A percentile compares a stretch with the other conserved stretches of the same genome.
These are phyloP conservation scores for Aethes cnicana DNA, from an alignment of 2,888 invertebrate genomes.

Conservation along the genomic window DNA sequence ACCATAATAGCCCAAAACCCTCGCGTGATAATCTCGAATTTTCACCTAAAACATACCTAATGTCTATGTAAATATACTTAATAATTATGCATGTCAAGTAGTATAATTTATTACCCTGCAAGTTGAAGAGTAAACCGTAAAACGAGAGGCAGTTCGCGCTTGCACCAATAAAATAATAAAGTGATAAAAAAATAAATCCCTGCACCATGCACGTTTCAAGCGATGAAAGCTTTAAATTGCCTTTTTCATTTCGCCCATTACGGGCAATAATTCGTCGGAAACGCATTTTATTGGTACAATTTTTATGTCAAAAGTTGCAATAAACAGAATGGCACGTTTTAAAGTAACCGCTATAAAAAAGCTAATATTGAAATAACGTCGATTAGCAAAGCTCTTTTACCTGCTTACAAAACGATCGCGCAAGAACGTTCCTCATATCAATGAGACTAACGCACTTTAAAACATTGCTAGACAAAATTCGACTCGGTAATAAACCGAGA, in stretches of 20 bases:
- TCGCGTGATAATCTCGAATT: too few species aligned
- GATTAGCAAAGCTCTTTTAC: neutral
- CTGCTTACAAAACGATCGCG: neutral
- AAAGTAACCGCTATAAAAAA: neutral
- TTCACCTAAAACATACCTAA: neutral
- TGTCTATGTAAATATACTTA: slow-evolving; percentile 3
- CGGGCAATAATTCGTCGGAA: slow-evolving; percentile 52
- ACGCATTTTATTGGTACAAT: slow-evolving; percentile 43
- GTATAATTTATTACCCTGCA: slow-evolving; percentile 62
- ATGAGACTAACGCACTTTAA: neutral
- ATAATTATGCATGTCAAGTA: slow-evolving; percentile 42
- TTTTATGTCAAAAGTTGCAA: slow-evolving; percentile 1
- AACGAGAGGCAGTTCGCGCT: slow-evolving; percentile 65
- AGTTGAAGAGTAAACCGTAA: slow-evolving; percentile 71
- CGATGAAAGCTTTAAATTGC: slow-evolving; percentile 58
- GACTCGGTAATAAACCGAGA: slow-evolving; percentile 43
- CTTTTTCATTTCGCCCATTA: slow-evolving; percentile 54
- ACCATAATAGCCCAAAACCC: too few species aligned
- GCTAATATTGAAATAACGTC: neutral
- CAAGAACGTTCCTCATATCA: slow-evolving; percentile 1
- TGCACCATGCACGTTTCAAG: slow-evolving; percentile 56
- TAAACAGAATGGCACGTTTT: too few species aligned
- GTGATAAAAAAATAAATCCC: slow-evolving; percentile 65
- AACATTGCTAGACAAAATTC: slow-evolving; percentile 11
- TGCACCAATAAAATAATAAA: slow-evolving; percentile 75